Base-by-base conservation (phyloP, 2,888 invertebrate species). In the Aporophyla lueneburgensis region DNA sequence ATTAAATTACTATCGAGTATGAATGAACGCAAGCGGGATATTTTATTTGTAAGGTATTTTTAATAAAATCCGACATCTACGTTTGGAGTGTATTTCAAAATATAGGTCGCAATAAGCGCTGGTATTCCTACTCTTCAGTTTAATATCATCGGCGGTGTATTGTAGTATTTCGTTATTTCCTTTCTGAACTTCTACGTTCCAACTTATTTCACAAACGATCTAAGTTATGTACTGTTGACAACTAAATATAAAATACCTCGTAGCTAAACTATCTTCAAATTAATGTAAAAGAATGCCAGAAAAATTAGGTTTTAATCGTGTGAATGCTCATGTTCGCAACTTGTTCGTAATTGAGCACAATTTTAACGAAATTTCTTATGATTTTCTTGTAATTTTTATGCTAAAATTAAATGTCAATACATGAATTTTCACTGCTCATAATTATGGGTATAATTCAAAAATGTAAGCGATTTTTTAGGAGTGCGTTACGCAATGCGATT, bases 21-120 rank as follows among this genome's bases (percentile, higher is more conserved):
- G 16, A 33, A 49, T 27, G 16, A 33, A 33, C 46, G 1, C 16
- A 19, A n/a, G 33, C 21, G 9, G 40, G 1, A 19, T 53, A 46
- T 72, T 72, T 72, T 7, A 72, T 54, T 33, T 54, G 10, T 16
- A 27, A 72, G 19, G n/a, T 19, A 54, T 54, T 46, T 72, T 2
- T 21, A 53, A 53, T 71, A 16, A 16, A 72, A 53, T 40, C 14
- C 3, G 14, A 7, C 24, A 40, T 40, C 5, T 24, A 24, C 19
- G 33, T 40, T 51, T 43, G 12, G 10, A 62, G 12, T 27, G 16
- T 69, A 27, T 24, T 14, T 27, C 10, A 24, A 54, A 54, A 71
- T 4, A 4, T 10, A 40, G 5, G 2, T 24, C 19, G 33, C 16
- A n/a, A 43, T n/a, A 9, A 7, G 9, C 5, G 7, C 21, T 9